These are phyloP conservation scores for Platypus cylindrus DNA, from an alignment of 2,888 invertebrate genomes.

Conservation along the genomic window DNA sequence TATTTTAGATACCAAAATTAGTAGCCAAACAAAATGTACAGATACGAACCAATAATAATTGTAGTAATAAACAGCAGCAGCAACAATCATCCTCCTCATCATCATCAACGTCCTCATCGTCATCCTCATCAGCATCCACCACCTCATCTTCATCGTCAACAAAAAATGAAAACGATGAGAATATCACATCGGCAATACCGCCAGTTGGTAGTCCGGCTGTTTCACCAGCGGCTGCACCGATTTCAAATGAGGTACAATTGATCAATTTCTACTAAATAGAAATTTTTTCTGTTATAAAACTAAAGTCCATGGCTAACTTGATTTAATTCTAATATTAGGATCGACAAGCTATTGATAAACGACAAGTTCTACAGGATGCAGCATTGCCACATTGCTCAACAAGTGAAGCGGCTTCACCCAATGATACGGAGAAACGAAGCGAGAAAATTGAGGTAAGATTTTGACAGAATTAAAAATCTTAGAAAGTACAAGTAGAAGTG, in stretches of 20 bases:
- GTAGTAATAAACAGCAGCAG: constrained; percentile 26
- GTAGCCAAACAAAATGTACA: too few relatives aligned
- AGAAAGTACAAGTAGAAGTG: too few relatives aligned
- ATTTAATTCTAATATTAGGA: constrained; percentile 8
- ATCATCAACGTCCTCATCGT: constrained; percentile 24
- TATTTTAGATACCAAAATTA: too few relatives aligned
- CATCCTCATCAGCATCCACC: constrained; percentile 27
- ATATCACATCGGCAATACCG: constrained; percentile 22
- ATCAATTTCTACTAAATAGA: too few relatives aligned
- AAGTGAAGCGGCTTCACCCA: constrained; percentile 29
- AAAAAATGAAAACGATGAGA: too few relatives aligned
- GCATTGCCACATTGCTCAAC: constrained; percentile 29
- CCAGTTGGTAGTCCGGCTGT: constrained; percentile 29
- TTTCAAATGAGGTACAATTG: constrained; percentile 23
- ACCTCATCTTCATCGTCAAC: too few relatives aligned
- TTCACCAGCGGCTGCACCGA: constrained; percentile 33
- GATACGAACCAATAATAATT: too few relatives aligned
- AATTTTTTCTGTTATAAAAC: neutral
- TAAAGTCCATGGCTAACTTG: neutral
- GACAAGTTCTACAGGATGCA: constrained; percentile 26
- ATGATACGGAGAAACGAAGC: constrained; percentile 26
- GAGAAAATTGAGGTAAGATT: constrained; percentile 11
- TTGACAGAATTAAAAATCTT: neutral
- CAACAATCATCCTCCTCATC: constrained; percentile 13
- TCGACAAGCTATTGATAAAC: constrained; percentile 25